Evolutionary conservation across 2,113 vertebrate species (phyloP), one percentile per base, ranked within the genome.

Genomic region (Artemisiospiza belli): DNA sequence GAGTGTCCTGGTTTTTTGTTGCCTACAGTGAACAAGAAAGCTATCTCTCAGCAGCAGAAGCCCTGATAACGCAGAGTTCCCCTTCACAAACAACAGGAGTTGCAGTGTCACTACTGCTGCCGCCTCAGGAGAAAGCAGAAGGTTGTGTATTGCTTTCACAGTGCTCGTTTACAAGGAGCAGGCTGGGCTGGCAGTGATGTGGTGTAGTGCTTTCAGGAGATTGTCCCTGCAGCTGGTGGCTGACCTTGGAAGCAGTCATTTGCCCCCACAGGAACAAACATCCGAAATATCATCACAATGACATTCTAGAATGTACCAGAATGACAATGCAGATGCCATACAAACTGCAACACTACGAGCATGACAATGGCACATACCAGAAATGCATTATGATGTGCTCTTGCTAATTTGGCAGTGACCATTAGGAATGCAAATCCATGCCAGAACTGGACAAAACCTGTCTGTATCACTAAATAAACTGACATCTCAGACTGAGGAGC

Each of bases 271-370:
- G 51, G 31, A 92, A 64, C 59, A 83, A 62, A 30, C 27, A 92
- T 69, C 30, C 1, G 1, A 89, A 92, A 24, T 19, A 69, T 81
- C 2, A 2, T 58, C 63, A 74, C 73, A 72, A 51, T 72, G 87
- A 51, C 62, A 83, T 16, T 30, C 37, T 61, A 66, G 58, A 92
- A 69, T 30, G 37, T 57, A 66, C 61, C 78, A 80, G 83, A 63
- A 86, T 69, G 90, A 91, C 68, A 83, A 89, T 81, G 70, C 68
- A 74, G 72, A 95, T 92, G 92, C 73, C 80, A 22, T 14, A 44
- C 84, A 70, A 89, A 84, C 84, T 81, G 61, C 81, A 84, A 25
- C 63, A 54, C 43, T 25, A 54, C 33, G 28, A 43, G 74, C 57
- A 54, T 22, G 64, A 77, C 41, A 69, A 78, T 37, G n/a, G 69